phyloP scores from a whole-genome alignment of 2,113 vertebrate species.

The Macroglossus sobrinus region DNA sequence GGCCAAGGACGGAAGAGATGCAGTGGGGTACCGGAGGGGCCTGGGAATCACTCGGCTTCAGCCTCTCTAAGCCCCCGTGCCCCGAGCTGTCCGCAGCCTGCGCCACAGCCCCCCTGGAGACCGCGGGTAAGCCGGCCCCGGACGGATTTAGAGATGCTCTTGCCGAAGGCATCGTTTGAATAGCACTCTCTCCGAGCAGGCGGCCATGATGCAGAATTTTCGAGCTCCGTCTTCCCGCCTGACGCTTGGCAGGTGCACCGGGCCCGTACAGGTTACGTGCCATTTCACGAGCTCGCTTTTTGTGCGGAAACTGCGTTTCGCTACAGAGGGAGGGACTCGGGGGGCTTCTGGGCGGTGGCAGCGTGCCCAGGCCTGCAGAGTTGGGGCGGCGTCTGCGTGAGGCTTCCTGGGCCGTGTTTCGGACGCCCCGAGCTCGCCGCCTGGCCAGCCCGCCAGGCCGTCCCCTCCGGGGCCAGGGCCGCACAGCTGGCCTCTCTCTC shows the following conservation, averaged over 20 bases:
- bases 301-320: too few species aligned
- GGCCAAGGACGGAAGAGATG: not conserved
- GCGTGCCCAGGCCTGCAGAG: too few species aligned
- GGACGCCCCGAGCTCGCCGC: too few species aligned
- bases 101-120: fast-evolving
- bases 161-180: not conserved
- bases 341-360: too few species aligned
- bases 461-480: too few species aligned
- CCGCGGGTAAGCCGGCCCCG: not conserved
- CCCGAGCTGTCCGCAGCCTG: not conserved
- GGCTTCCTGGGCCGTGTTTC: too few species aligned
- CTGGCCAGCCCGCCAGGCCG: too few species aligned
- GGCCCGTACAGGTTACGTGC: not conserved
- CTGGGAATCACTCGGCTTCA: not conserved
- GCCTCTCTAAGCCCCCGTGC: not conserved
- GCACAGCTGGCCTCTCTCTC: too few species aligned
- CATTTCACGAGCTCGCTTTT: too few species aligned
- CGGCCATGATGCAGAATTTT: not conserved
- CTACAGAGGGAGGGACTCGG: too few species aligned
- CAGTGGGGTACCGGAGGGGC: not conserved
- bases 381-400: too few species aligned
- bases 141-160: not conserved
- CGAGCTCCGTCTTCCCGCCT: not conserved
- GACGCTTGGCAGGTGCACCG: fast-evolving
- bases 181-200: not conserved